A percentile compares a stretch with the other conserved stretches of the same genome.
phyloP scores from a whole-genome alignment of 2,797 vertebrate genomes.

The Pristis pectinata region DNA sequence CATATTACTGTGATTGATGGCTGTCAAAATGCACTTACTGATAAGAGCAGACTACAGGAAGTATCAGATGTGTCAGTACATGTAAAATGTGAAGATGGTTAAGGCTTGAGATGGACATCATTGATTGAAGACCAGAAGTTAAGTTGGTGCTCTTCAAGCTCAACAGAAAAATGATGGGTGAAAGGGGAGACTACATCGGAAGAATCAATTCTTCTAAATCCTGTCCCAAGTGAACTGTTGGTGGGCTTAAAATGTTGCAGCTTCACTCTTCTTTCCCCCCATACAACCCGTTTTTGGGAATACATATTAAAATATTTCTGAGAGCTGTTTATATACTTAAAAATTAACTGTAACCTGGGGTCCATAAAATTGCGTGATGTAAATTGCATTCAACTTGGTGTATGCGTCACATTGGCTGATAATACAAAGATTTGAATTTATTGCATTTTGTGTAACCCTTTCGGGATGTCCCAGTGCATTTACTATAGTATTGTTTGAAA shows the following conservation, averaged over 20 bases:
- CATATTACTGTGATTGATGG: neutral
- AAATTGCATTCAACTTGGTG: neutral
- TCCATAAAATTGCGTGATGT: neutral
- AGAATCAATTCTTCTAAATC: neutral
- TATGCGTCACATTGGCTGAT: neutral
- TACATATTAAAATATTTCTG: neutral
- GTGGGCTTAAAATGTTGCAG: neutral
- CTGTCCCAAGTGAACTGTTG: neutral
- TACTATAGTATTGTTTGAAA: too few relatives aligned
- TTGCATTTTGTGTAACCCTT: too few relatives aligned
- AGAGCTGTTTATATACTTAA: neutral
- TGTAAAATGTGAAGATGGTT: neutral
- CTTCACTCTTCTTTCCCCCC: neutral
- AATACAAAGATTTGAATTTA: too few relatives aligned
- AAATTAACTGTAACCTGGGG: neutral
- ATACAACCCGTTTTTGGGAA: too few relatives aligned
- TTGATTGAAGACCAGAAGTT: neutral
- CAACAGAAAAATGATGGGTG: neutral
- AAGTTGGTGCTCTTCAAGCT: neutral
- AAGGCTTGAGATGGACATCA: neutral
- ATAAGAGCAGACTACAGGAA: neutral
- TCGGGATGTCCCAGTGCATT: too few relatives aligned
- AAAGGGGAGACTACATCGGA: neutral
- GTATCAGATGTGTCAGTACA: neutral
- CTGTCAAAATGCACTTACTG: neutral